phyloP scores from a whole-genome alignment of 2,113 vertebrate genomes.

The Gymnobelideus leadbeateri region DNA sequence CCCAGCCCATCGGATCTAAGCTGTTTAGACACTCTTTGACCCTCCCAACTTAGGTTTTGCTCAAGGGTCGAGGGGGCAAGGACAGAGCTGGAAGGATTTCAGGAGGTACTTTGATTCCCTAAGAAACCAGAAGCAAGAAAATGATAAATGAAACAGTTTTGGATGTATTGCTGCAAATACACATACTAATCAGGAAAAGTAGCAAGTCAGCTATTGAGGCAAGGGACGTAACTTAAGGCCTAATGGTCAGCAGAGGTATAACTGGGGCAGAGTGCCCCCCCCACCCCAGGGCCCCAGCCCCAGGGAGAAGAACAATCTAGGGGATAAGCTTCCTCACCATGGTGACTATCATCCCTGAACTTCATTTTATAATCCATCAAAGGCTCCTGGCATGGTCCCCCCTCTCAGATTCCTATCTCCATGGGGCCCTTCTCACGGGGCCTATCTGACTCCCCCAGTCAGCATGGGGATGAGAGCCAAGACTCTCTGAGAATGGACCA shows the following conservation, averaged over 20 bases:
- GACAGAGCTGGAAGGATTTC: conserved; percentile 20
- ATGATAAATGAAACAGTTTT: background rate
- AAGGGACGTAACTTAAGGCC: background rate
- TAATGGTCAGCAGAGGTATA: background rate
- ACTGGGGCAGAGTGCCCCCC: background rate
- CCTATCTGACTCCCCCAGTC: background rate
- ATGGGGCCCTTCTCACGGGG: background rate
- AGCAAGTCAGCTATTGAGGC: background rate
- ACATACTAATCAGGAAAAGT: background rate
- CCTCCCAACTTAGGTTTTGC: background rate
- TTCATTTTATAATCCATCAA: background rate
- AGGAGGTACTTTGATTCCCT: background rate
- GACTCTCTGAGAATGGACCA: background rate
- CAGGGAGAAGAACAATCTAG: background rate
- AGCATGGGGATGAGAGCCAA: background rate
- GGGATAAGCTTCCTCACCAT: background rate
- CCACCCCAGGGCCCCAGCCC: background rate
- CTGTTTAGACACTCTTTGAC: conserved; percentile 21
- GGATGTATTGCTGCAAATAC: background rate
- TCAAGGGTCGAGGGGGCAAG: background rate
- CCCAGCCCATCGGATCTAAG: background rate
- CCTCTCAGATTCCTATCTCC: background rate
- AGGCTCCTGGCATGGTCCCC: too few relatives aligned
- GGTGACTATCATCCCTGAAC: background rate
- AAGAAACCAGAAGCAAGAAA: conserved; percentile 14